Evolutionary conservation across 2,888 invertebrate genomes (phyloP).

Genomic region (Apamea epomidion): DNA sequence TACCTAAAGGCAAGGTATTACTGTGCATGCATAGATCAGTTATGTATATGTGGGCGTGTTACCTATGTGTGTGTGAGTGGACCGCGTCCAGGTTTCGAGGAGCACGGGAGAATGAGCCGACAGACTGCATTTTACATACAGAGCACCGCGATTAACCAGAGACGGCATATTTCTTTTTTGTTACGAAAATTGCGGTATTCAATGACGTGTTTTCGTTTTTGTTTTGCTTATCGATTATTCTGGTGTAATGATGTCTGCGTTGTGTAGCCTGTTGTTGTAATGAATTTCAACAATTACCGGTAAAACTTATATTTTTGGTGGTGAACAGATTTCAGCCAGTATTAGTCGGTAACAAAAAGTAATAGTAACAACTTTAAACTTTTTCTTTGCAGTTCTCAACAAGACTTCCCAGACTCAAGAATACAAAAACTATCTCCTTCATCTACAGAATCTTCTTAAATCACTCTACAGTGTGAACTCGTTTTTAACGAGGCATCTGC

Average conservation of each 20-base stretch:
- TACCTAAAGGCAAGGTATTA: conserved; percentile 78
- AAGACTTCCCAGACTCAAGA: not conserved
- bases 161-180: conserved; percentile 51
- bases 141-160: conserved; percentile 69
- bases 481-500: conserved; percentile 76
- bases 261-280: not conserved
- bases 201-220: conserved; percentile 6
- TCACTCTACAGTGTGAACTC: conserved; percentile 4
- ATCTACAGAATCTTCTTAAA: conserved; percentile 11
- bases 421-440: not conserved
- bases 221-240: conserved; percentile 8
- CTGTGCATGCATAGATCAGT: conserved; percentile 65
- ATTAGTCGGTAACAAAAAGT: not conserved
- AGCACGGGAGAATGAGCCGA: conserved; percentile 82
- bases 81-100: conserved; percentile 87
- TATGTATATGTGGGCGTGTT: conserved; percentile 65
- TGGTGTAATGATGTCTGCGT: not conserved
- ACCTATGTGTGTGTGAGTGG: conserved; percentile 82
- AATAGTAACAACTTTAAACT: not conserved
- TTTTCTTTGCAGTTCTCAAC: not conserved
- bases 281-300: not conserved
- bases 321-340: not conserved
- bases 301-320: not conserved
- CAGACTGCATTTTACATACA: conserved; percentile 78
- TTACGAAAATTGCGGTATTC: conserved; percentile 1